Base-by-base conservation (phyloP, 2,797 vertebrate species). In the Momotus momota region DNA sequence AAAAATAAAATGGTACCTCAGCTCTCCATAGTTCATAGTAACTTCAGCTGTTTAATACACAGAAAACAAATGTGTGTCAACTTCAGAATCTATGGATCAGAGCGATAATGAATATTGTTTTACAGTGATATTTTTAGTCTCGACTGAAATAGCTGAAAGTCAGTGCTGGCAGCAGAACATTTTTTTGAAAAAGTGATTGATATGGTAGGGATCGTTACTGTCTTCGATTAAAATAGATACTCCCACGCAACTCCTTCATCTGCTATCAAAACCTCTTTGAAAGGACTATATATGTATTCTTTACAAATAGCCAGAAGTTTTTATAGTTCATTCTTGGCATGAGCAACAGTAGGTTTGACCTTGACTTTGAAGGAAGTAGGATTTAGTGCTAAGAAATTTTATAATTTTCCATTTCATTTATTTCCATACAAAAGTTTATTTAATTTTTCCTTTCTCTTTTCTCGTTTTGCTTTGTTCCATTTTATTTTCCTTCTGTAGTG, bases 221-320 rank as follows among this genome's bases (percentile, higher is more conserved):
- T 20, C 29, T 88, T 95, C 84, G 92, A 92, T 95, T 91, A 66
- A 93, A 96, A 58, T 19, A 66, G 79, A 79, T 29, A 20, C 66
- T 62, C 61, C 69, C n/a, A 72, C 3, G 0, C 29, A 65, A 58
- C 45, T 86, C 69, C 33, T 40, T 91, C 31, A 49, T 79, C 35
- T 85, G 29, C n/a, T 54, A 65, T 57, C 20, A 40, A 79, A 85
- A 45, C 11, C 26, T 4, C 5, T 82, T 55, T 41, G n/a, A 73
- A 88, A 67, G 86, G 33, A 35, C 6, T 38, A 7, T 27, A 35
- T 71, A 58, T 67, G 77, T 86, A 55, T 65, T 88, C 40, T 84
- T 86, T 69, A 84, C 81, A 85, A 77, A 86, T 64, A 91, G 14
- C 4, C 43, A 58, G 31, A 41, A 3, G 7, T 8, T 66, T 88